Base-by-base conservation (phyloP, 2,888 invertebrate species). In the Heliconius ismenius region DNA sequence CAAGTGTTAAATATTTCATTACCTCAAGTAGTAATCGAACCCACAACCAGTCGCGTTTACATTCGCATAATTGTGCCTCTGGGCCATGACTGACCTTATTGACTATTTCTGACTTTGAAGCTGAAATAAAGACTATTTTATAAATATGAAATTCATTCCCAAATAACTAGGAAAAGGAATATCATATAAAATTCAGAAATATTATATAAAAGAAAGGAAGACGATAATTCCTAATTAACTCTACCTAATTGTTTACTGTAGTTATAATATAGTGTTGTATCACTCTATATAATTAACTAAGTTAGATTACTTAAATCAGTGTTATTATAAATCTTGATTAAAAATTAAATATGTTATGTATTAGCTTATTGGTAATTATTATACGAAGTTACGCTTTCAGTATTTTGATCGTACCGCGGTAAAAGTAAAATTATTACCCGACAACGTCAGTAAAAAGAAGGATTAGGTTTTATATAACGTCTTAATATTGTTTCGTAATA, bases 141-240 rank as follows among this genome's bases (percentile, higher is more conserved):
- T 43, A 11, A 43, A 65, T 67, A 3, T 24, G 39, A 43, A 28
- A 3, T 11, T 10, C n/a, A 3, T 54, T 15, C 32, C 28, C 18
- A 54, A 26, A 26, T 49, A 62, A 74, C 70, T 74, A 60, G 70
- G 70, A 76, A 76, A 76, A 64, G 63, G 2, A 76, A 72, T 62
- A 63, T 74, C 43, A 72, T 60, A 60, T 62, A 74, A 76, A 24
- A 43, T 15, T 15, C 72, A 76, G 54, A 78, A 76, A 76, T 39
- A 68, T 74, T 74, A 62, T 70, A 74, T 76, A 76, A 78, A 67
- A 26, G 18, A 32, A 70, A 60, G 77, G 77, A 79, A 77, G 74
- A 64, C 54, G 60, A 26, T 77, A 76, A 76, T 74, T 74, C n/a
- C 32, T 70, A 58, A 70, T 54, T 70, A 6, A 2, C 36, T 75